These are phyloP conservation scores for Progne subis DNA, from an alignment of 2,113 vertebrate species.

Conservation along the genomic window DNA sequence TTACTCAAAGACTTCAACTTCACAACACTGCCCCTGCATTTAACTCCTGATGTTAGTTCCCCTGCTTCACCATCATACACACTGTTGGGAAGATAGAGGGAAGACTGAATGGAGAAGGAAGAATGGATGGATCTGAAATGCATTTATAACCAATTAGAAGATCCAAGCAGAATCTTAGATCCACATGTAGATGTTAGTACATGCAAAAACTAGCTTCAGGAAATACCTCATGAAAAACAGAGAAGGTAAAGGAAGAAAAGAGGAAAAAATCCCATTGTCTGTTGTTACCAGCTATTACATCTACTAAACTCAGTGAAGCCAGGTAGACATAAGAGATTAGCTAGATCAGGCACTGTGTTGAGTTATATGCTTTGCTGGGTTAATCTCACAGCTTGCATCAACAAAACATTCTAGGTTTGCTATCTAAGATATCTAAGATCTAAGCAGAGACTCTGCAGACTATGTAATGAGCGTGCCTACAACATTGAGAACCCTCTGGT, in stretches of 20 bases:
- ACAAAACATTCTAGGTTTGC: not conserved
- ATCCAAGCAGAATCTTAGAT: not conserved
- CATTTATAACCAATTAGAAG: not conserved
- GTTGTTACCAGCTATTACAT: not conserved
- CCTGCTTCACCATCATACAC: not conserved
- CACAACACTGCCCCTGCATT: not conserved
- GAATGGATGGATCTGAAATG: not conserved
- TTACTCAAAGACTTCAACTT: not conserved
- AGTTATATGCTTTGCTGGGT: not conserved
- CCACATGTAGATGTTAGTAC: not conserved
- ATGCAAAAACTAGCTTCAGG: not conserved
- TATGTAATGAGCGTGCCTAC: not conserved
- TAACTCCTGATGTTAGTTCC: not conserved
- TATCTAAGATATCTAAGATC: no score
- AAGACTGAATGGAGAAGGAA: not conserved
- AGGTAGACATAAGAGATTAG: not conserved
- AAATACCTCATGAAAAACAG: conserved; percentile 30
- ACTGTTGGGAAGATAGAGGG: not conserved
- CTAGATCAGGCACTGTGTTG: not conserved
- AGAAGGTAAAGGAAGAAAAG: not conserved
- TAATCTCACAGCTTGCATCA: not conserved
- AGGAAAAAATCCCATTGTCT: fast-evolving
- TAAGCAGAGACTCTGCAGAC: not conserved
- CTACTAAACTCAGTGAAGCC: not conserved
- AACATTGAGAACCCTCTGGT: not conserved